These are phyloP conservation scores for Allophyes oxyacanthae DNA, from an alignment of 2,888 invertebrate genomes.

Conservation along the genomic window DNA sequence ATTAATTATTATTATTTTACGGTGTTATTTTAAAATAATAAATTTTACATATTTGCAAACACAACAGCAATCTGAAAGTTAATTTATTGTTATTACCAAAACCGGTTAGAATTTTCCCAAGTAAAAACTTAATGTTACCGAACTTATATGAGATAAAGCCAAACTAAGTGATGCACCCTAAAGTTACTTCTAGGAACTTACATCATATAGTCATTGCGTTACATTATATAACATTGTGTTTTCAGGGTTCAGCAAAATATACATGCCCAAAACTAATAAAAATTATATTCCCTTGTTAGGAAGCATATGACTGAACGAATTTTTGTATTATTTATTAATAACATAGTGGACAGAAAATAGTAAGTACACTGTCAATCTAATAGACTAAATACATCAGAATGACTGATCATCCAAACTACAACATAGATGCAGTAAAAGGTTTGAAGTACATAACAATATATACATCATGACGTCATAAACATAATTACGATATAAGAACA, in stretches of 20 bases:
- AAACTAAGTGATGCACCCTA: constrained; percentile 87
- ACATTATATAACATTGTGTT: constrained; percentile 61
- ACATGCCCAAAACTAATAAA: constrained; percentile 88
- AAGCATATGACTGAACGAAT: constrained; percentile 84
- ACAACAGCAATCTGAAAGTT: constrained; percentile 34
- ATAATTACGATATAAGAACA: constrained; percentile 39
- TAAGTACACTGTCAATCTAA: constrained; percentile 76
- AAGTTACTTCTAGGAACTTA: constrained; percentile 78
- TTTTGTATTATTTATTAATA: constrained; percentile 74
- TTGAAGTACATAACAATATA: constrained; percentile 52
- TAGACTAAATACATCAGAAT: constrained; percentile 79
- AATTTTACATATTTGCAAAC: constrained; percentile 38
- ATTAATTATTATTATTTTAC: no score
- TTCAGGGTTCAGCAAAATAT: constrained; percentile 84
- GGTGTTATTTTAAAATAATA: background rate
- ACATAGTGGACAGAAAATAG: constrained; percentile 77
- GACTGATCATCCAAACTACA: constrained; percentile 85
- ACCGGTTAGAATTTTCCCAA: constrained; percentile 51
- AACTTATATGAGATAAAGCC: constrained; percentile 77
- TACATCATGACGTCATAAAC: constrained; percentile 43
- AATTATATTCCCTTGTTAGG: constrained; percentile 87
- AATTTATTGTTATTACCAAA: constrained; percentile 37
- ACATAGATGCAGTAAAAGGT: constrained; percentile 57
- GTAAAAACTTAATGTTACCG: constrained; percentile 58
- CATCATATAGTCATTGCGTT: constrained; percentile 74